phyloP scores from a whole-genome alignment of 1,140 invertebrate species.

The Pseudomyrmex gracilis region DNA sequence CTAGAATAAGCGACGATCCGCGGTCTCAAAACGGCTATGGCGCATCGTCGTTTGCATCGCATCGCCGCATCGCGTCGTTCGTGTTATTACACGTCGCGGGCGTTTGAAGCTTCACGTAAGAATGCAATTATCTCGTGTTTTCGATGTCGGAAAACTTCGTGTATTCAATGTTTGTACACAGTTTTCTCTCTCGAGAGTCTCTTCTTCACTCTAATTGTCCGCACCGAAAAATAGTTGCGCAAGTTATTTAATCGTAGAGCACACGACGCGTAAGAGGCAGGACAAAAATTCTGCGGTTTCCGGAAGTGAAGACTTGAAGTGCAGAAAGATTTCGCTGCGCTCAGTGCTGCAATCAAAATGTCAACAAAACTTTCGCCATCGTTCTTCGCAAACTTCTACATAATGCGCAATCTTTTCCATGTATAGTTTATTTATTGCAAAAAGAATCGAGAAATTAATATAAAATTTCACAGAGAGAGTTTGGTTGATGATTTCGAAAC shows the following conservation, averaged over 20 bases:
- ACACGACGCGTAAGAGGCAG: background rate
- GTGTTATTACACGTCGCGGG: slow-evolving; percentile 1
- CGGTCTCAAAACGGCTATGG: background rate
- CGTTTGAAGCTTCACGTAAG: slow-evolving; percentile 27
- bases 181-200: background rate
- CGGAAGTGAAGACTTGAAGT: background rate
- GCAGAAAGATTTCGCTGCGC: slow-evolving; percentile 9
- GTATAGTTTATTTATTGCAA: no score
- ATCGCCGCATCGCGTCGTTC: background rate
- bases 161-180: slow-evolving; percentile 14
- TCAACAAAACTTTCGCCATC: slow-evolving; percentile 37
- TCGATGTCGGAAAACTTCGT: slow-evolving; percentile 13
- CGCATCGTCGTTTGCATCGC: background rate
- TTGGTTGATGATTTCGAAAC: background rate
- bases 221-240: slow-evolving; percentile 45
- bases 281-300: background rate
- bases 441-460: background rate
- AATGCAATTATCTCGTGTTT: slow-evolving; percentile 50
- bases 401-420: no score
- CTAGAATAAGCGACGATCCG: background rate
- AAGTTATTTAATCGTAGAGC: slow-evolving; percentile 58
- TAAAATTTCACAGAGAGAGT: background rate
- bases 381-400: background rate
- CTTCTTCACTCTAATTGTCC: background rate
- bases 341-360: slow-evolving; percentile 13